Evolutionary conservation across 1,140 invertebrate genomes (phyloP), one percentile per base, ranked within the genome.

Genomic region (Octopus sinensis): DNA sequence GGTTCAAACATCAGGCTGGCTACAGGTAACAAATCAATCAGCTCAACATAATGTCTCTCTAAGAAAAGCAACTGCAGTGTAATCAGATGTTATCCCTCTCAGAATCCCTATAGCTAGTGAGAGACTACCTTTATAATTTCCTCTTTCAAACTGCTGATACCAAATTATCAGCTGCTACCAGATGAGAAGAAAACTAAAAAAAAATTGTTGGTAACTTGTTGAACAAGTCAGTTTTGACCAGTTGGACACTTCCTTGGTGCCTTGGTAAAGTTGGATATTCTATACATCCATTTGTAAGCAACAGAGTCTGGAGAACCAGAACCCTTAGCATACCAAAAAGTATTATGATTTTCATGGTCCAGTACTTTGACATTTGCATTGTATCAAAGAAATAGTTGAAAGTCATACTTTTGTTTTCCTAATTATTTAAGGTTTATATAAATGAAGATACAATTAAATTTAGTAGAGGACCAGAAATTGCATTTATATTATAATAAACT

Each of bases 291-390:
- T 93, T 92, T 76, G 92, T 91, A 54, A 93, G 94, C 93, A 6
- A 88, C 88, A 86, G 91, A 92, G 80, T 93, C 94, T 84, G 92
- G 89, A 73, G 93, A 93, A 75, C 92, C 92, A 52, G 94, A 93
- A 17, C 93, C 93, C 81, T 93, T 92, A 4, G 96, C 96, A 87
- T 96, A 95, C 75, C 94, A 94, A 87, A 96, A 91, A 81, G 95
- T 95, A 43, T 95, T 96, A 83, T 94, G 92, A 53, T 95, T 95
- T 89, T 96, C 95, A 82, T 95, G 94, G 88, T 97, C 95, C 54
- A 95, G 91, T 79, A 93, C 93, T 85, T 94, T 94, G 1, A 95
- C 94, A 90, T 96, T 95, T 17, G 95, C 95, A 89, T 95, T 95
- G 88, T 96, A 93, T 96, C 96, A 90, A 43, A 93, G 91, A 84